These are phyloP conservation scores for Pangasius mekongensis DNA, from an alignment of 2,797 vertebrate genomes.

Conservation along the genomic window DNA sequence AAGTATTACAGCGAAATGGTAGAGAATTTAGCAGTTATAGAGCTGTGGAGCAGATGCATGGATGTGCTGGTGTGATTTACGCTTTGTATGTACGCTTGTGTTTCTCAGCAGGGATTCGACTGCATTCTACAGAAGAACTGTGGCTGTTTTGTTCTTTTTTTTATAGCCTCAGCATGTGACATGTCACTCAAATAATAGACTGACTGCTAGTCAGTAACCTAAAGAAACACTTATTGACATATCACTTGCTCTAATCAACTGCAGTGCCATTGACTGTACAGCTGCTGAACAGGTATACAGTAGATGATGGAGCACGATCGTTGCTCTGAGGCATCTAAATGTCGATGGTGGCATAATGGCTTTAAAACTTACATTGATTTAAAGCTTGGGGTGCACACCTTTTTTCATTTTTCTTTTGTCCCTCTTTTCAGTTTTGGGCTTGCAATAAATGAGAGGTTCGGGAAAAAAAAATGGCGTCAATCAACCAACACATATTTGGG, in stretches of 20 bases:
- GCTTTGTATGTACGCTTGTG: neutral
- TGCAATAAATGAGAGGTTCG: neutral
- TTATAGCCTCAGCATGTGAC: neutral
- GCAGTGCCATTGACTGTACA: neutral
- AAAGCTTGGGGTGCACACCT: neutral
- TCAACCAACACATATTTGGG: neutral
- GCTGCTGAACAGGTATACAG: neutral
- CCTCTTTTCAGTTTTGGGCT: neutral
- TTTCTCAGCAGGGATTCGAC: constrained; percentile 4
- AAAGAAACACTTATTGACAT: neutral
- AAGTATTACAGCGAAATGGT: neutral
- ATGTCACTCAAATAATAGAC: constrained; percentile 1
- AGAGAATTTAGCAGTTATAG: neutral
- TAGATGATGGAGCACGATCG: neutral
- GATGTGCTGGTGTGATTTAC: neutral
- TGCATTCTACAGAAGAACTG: neutral
- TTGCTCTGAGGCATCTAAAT: neutral
- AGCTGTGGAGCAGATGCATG: neutral
- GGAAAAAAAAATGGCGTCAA: neutral
- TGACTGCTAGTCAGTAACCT: neutral
- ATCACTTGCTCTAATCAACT: neutral
- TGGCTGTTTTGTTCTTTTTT: neutral
- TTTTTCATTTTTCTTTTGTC: too few relatives aligned
- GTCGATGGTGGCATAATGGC: neutral
- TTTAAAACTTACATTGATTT: neutral